Evolutionary conservation across 2,113 vertebrate species (phyloP), one percentile per base, ranked within the genome.

Genomic region (Planiliza haematocheilus): DNA sequence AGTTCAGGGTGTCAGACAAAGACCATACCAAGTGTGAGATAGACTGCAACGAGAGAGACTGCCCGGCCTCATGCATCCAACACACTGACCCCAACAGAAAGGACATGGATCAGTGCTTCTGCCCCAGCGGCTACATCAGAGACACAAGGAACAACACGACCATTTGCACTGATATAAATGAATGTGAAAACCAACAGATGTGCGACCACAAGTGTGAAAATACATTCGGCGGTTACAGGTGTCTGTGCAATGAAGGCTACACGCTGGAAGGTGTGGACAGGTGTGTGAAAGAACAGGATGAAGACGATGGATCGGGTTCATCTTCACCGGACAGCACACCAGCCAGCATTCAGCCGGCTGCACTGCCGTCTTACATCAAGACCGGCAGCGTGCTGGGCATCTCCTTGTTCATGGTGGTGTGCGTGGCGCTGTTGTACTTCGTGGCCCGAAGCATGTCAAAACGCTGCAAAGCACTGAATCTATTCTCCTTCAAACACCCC

Each of bases 301-400:
- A 45, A 0, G 56, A 24, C 0, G 5, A 12, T 0, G 50, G 21
- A 1, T 77, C 68, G 2, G 64, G 59, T 3, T 58, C 34, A 0
- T 0, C 3, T 4, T 1, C 36, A n/a, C 0, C 9, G 0, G 10
- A 8, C 41, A 0, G 2, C 6, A 43, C 16, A 0, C 5, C 53
- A 0, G 14, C 1, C 39, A 0, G 4, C 8, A 0, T 38, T 0
- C 39, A 17, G 0, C 79, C 81, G 0, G 63, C 48, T 1, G 1
- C 16, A 0, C 7, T 89, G 34, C 89, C 87, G 6, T 10, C 66
- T 1, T 91, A 88, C 53, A 36, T 92, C 5, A 89, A 79, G 76
- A 75, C 87, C 0, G 89, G 91, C 38, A 91, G 91, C 49, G 9
- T 81, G 12, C 68, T 92, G 34, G 89, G 91, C 5, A 87, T 92